Evolutionary conservation across 2,113 vertebrate species (phyloP).

Genomic region (Myotis davidii): DNA sequence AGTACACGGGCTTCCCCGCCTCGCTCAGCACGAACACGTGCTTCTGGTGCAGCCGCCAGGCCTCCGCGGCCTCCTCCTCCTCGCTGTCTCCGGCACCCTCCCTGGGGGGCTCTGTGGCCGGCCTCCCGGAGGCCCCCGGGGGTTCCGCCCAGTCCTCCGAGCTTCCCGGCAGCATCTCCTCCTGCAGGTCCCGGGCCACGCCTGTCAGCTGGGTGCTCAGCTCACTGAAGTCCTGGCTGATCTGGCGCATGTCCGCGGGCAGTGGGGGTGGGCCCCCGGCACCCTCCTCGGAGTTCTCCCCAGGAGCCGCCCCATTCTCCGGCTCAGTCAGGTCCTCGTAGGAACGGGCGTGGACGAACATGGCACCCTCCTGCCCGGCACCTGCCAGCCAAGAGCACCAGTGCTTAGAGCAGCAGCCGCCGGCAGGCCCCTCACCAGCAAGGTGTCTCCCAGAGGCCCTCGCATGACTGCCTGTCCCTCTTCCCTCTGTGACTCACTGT

Average conservation of each 20-base stretch:
- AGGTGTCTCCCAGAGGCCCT: not conserved
- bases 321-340: constrained; percentile 94
- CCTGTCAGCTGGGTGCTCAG: constrained; percentile 87
- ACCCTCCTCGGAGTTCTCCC: constrained; percentile 73
- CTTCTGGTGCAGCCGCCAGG: constrained; percentile 94
- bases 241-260: constrained; percentile 84
- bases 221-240: constrained; percentile 88
- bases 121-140: not conserved
- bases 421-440: not conserved
- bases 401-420: constrained; percentile 21
- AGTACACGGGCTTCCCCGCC: constrained; percentile 97
- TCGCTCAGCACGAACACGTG: constrained; percentile 97
- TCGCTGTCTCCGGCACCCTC: constrained; percentile 80
- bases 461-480: not conserved
- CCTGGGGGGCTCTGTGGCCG: constrained; percentile 62
- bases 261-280: constrained; percentile 42
- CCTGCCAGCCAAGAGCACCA: constrained; percentile 85
- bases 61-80: constrained; percentile 90
- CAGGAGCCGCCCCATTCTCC: constrained; percentile 66
- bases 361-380: constrained; percentile 92
- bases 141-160: constrained; percentile 81
- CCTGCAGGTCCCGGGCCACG: constrained; percentile 84
- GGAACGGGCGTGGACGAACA: constrained; percentile 95
- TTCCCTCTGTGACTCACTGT: not conserved
- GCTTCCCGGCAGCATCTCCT: constrained; percentile 85